Percentiles rank a stretch among this genome's conserved stretches.
Evolutionary conservation across 2,113 vertebrate genomes (phyloP).

Genomic region (Tor tambroides): DNA sequence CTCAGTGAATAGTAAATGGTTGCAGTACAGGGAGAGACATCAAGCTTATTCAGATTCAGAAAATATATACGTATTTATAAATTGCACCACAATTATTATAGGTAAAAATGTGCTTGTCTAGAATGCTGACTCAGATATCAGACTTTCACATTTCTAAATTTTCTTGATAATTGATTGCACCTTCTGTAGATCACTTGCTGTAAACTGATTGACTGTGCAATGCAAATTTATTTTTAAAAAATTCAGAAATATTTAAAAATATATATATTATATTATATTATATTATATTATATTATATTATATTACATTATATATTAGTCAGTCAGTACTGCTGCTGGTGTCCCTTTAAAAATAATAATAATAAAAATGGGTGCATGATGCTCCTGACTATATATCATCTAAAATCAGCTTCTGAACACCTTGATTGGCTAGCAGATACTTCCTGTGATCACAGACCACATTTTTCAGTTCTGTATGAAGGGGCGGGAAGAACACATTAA

Average conservation of each 20-base stretch:
- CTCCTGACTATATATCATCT: background rate
- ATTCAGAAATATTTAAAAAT: no score
- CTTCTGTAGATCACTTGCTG: background rate
- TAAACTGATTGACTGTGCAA: background rate
- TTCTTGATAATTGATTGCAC: background rate
- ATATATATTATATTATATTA: background rate
- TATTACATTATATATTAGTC: background rate
- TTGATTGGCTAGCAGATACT: background rate
- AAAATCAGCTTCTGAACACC: background rate
- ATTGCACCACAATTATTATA: background rate
- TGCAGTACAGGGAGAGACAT: background rate
- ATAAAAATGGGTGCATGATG: background rate
- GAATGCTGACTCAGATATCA: background rate
- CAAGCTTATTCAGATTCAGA: background rate
- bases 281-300: background rate
- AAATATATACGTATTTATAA: background rate
- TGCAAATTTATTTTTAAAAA: background rate
- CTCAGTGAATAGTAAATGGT: background rate
- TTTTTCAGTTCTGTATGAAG: slow-evolving; percentile 12
- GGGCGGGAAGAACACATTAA: background rate
- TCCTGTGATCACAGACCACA: slow-evolving; percentile 40
- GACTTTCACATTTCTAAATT: background rate
- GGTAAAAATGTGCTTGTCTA: background rate
- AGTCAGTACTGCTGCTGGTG: background rate
- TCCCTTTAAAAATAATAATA: background rate